Evolutionary conservation across 2,888 invertebrate genomes (phyloP), one percentile per base, ranked within the genome.

Genomic region (Phyllotreta cruciferae): DNA sequence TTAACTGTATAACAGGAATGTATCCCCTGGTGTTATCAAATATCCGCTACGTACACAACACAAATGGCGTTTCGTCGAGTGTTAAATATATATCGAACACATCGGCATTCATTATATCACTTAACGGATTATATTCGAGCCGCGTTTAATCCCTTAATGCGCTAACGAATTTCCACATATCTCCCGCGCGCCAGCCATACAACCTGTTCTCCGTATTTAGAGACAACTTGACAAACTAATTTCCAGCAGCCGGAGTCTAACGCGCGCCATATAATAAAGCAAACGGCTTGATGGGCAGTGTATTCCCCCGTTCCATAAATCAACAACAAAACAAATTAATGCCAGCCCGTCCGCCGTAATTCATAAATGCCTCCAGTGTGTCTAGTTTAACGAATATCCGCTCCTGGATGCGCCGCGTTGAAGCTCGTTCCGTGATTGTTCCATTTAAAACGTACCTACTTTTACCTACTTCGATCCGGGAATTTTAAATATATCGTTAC

Each of bases 241-340:
- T 62, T 45, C 45, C 44, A 56, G 52, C 38, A 24, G 24, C 24
- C 24, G 13, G 52, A 56, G 50, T 62, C 50, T 56, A 56, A 14
- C 44, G 57, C 56, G 62, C 52, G 50, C 52, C 53, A 36, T 62
- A 56, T 62, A 62, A 62, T 62, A 53, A 50, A 58, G 50, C 56
- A 52, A 56, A 42, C 42, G 44, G 50, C 52, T 11, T 62, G 62
- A 62, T 62, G 62, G 56, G 50, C 62, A 62, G 41, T 49, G 50
- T 62, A 62, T 56, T 56, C 56, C 52, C 56, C 39, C 41, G 54
- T 47, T 55, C 47, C 60, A 61, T 67, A 64, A 66, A 67, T 67
- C 67, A 67, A 60, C 52, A 60, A 61, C 58, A 60, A 63, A 67
- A 67, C 63, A 62, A 67, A 65, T 67, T 67, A 67, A 62, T 58